A percentile compares a stretch with the other conserved stretches of the same genome.
phyloP scores from a whole-genome alignment of 2,113 vertebrate species.

The Mungos mungo region DNA sequence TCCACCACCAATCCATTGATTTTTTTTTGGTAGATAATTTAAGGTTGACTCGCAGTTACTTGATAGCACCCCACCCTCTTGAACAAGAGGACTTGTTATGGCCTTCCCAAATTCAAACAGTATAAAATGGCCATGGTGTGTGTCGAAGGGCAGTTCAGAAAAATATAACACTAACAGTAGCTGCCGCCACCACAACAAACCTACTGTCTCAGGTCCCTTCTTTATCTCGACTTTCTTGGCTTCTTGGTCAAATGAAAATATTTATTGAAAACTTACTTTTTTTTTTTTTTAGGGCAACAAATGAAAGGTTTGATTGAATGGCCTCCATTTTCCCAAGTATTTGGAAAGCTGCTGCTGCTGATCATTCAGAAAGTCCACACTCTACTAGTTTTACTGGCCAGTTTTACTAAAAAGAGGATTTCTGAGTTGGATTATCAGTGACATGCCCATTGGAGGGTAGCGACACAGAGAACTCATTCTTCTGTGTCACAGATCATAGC shows the following conservation, averaged over 20 bases:
- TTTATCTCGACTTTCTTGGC: background rate
- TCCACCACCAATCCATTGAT: conserved; percentile 73
- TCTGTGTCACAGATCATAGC: background rate
- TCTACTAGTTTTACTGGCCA: background rate
- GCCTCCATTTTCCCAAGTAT: background rate
- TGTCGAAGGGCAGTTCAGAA: background rate
- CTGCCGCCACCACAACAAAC: background rate
- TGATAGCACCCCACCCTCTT: conserved; percentile 49
- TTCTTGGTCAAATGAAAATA: background rate
- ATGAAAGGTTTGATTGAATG: background rate
- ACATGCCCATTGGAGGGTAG: background rate
- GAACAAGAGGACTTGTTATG: background rate
- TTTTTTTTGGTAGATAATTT: conserved; percentile 76
- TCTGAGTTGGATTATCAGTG: background rate
- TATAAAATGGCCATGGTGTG: background rate
- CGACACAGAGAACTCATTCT: background rate
- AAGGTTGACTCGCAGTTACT: conserved; percentile 75
- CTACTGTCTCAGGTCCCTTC: background rate
- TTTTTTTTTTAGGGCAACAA: background rate
- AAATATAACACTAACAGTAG: background rate
- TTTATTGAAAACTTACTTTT: background rate
- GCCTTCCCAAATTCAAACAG: conserved; percentile 37
- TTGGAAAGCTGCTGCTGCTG: background rate
- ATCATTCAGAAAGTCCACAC: background rate
- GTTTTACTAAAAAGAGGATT: background rate